These are phyloP conservation scores for Chaenocephalus aceratus DNA, from an alignment of 2,113 vertebrate species.

Conservation along the genomic window DNA sequence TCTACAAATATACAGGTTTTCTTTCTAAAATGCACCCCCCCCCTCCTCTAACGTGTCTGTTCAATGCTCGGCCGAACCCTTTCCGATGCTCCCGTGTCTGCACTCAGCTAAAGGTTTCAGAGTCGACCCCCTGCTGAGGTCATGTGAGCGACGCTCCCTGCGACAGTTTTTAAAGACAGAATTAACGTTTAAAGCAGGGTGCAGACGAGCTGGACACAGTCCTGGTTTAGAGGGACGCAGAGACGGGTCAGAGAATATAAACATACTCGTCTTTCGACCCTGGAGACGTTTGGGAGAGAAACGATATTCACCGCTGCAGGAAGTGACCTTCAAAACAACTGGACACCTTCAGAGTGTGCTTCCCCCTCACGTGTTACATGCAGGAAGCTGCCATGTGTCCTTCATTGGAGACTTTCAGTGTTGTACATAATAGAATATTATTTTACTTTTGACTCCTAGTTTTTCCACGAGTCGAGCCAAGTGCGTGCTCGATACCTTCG, in stretches of 20 bases:
- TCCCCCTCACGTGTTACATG: neutral
- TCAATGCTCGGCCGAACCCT: neutral
- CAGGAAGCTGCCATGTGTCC: neutral
- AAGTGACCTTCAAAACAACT: slow-evolving; percentile 11
- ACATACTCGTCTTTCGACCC: neutral
- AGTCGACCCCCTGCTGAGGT: too few species aligned
- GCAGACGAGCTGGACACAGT: neutral
- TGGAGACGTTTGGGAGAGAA: neutral
- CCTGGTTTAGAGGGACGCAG: neutral
- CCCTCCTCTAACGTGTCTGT: neutral
- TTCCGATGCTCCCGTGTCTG: neutral
- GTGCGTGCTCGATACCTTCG: neutral
- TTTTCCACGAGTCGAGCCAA: neutral
- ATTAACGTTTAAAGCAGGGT: too few species aligned
- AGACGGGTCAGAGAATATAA: neutral
- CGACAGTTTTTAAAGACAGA: too few species aligned
- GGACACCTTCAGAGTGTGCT: neutral
- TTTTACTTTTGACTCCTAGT: neutral
- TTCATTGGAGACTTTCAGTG: neutral
- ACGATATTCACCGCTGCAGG: neutral
- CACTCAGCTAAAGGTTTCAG: neutral
- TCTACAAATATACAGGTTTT: too few species aligned
- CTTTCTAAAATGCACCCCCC: too few species aligned
- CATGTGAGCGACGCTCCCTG: too few species aligned
- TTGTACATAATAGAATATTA: neutral